Base-by-base conservation (phyloP, 2,888 invertebrate genomes). In the Melinaea menophilus region DNA sequence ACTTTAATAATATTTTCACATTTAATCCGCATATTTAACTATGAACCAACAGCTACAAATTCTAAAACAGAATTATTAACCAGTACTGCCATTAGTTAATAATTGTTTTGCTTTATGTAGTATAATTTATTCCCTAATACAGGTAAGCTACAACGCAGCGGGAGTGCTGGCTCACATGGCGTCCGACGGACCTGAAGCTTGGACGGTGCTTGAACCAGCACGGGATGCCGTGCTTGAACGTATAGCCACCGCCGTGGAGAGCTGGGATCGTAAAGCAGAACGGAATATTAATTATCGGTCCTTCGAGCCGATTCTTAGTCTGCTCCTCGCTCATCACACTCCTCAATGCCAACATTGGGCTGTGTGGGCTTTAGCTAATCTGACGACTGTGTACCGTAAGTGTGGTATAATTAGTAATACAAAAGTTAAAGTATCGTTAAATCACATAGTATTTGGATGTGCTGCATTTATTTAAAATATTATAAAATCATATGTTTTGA, bases 301-400 rank as follows among this genome's bases (percentile, higher is more conserved):
- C 41, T 99, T 99, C 89, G 95, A 97, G 79, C 99, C 99, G 0
- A 98, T 99, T 67, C 91, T 99, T 34, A 93, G 95, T 69, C 90
- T 99, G 67, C 92, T 98, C 56, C 92, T 93, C 67, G 94, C 95
- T 61, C 94, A 95, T 73, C 96, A 97, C 79, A 97, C 98, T 1
- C 96, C 97, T 0, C 95, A 96, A 81, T 98, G 97, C 82, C 98
- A 98, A 82, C 95, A 97, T 81, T 99, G 99, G 99, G 98, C 98
- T 2, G 95, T 96, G 5, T 99, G 99, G 99, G 99, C 99, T 0
- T 91, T 99, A 65, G 98, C 98, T 58, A 99, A 99, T 89, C 93
- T 99, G 67, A 99, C 99, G 57, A 95, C 93, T 65, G 96, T 98
- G 37, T 97, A 97, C 82, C 96, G 97, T 96, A 86, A 94, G 96